phyloP scores from a whole-genome alignment of 2,888 invertebrate genomes.

The Dryadula phaetusa region DNA sequence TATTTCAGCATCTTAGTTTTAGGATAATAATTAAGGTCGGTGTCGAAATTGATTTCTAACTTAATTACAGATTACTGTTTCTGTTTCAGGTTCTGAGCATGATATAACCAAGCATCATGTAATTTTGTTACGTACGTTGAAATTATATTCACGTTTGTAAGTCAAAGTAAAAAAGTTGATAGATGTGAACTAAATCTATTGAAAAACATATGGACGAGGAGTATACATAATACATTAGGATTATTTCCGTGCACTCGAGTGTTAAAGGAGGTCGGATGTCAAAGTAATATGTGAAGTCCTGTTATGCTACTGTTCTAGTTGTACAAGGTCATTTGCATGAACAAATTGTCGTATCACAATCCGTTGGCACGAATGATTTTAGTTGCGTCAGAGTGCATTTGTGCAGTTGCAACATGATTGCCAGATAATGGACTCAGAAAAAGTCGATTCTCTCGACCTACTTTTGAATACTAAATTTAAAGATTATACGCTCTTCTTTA shows the following conservation, averaged over 20 bases:
- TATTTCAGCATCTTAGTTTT: constrained; percentile 8
- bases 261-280: constrained; percentile 32
- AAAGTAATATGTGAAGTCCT: constrained; percentile 36
- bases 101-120: constrained; percentile 26
- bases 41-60: neutral
- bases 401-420: constrained; percentile 61
- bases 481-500: constrained; percentile 36
- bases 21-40: constrained; percentile 9
- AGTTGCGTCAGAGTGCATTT: constrained; percentile 66
- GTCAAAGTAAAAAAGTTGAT: constrained; percentile 15
- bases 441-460: constrained; percentile 57
- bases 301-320: constrained; percentile 41
- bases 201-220: neutral
- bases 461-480: constrained; percentile 61
- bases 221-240: neutral
- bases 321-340: constrained; percentile 50
- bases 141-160: constrained; percentile 26
- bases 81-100: constrained; percentile 10
- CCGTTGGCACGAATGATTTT: constrained; percentile 55
- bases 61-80: constrained; percentile 2
- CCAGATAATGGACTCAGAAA: constrained; percentile 59
- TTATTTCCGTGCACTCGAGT: constrained; percentile 21
- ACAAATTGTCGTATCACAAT: constrained; percentile 42
- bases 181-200: constrained; percentile 5
- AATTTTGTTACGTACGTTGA: constrained; percentile 31